Evolutionary conservation across 2,797 vertebrate species (phyloP).

Genomic region (Lateolabrax maculatus): DNA sequence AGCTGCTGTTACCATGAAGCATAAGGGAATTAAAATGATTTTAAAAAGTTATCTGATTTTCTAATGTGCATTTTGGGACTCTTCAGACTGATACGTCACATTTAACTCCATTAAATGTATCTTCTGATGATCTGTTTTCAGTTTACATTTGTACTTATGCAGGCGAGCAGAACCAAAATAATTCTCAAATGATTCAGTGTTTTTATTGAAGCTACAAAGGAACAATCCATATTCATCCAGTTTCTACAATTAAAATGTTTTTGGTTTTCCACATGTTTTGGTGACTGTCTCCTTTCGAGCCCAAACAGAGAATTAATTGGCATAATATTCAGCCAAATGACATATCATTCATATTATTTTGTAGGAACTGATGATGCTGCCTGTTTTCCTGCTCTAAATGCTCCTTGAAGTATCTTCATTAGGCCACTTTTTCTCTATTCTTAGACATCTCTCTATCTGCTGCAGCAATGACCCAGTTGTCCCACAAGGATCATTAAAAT

Average conservation of each 20-base stretch:
- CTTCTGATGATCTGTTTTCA: not conserved
- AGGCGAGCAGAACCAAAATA: not conserved
- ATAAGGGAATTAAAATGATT: slow-evolving; percentile 24
- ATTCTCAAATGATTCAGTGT: not conserved
- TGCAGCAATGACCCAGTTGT: slow-evolving; percentile 27
- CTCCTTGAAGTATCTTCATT: slow-evolving; percentile 28
- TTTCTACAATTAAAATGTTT: not conserved
- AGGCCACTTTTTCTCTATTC: not conserved
- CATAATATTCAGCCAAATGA: not conserved
- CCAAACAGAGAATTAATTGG: not conserved
- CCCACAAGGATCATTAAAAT: slow-evolving; percentile 43
- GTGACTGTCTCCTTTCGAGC: not conserved
- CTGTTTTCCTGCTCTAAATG: not conserved
- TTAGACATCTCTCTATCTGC: slow-evolving; percentile 26
- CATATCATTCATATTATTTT: not conserved
- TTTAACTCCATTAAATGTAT: not conserved
- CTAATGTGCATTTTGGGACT: slow-evolving; percentile 58
- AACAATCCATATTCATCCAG: rapidly evolving
- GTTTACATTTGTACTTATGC: not conserved
- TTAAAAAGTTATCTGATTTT: slow-evolving; percentile 37
- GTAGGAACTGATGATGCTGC: not conserved
- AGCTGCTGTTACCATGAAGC: slow-evolving; percentile 40
- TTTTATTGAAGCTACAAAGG: not conserved
- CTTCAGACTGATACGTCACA: slow-evolving; percentile 12
- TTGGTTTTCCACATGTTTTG: not conserved